phyloP scores from a whole-genome alignment of 2,797 vertebrate genomes.

The Vipera ursinii region DNA sequence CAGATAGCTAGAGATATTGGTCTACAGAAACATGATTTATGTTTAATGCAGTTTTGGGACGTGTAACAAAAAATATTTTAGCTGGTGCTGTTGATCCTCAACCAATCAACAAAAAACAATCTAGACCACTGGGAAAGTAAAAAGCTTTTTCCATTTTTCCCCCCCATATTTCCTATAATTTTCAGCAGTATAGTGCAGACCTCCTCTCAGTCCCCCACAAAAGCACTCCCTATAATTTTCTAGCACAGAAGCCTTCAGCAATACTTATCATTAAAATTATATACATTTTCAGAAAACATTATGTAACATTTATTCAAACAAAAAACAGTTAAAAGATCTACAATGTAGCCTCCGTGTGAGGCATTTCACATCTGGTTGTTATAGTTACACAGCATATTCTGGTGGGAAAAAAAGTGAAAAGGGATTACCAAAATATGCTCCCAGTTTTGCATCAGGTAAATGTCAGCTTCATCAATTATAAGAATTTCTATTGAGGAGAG shows the following conservation, averaged over 20 bases:
- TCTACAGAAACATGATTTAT: background rate
- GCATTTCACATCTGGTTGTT: background rate
- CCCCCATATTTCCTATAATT: background rate
- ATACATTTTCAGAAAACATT: background rate
- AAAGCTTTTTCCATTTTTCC: background rate
- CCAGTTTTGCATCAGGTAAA: constrained; percentile 99
- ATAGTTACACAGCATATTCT: background rate
- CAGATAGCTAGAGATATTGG: background rate
- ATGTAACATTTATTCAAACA: background rate
- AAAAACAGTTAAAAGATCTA: background rate
- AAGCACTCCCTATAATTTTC: background rate
- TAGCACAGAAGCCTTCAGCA: background rate
- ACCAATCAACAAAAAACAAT: background rate
- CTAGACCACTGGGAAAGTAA: background rate
- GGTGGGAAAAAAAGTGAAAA: background rate
- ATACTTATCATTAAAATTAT: background rate
- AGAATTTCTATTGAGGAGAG: constrained; percentile 92
- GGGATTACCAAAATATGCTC: constrained; percentile 88
- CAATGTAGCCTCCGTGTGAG: background rate
- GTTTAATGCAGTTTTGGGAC: background rate
- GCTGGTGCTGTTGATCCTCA: background rate
- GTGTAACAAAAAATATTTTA: background rate
- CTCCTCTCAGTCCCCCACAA: background rate
- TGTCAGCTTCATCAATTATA: constrained; percentile 89
- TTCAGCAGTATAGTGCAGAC: background rate